Evolutionary conservation across 2,113 vertebrate species (phyloP), one percentile per base, ranked within the genome.

Genomic region (Sinocyclocheilus rhinocerous): DNA sequence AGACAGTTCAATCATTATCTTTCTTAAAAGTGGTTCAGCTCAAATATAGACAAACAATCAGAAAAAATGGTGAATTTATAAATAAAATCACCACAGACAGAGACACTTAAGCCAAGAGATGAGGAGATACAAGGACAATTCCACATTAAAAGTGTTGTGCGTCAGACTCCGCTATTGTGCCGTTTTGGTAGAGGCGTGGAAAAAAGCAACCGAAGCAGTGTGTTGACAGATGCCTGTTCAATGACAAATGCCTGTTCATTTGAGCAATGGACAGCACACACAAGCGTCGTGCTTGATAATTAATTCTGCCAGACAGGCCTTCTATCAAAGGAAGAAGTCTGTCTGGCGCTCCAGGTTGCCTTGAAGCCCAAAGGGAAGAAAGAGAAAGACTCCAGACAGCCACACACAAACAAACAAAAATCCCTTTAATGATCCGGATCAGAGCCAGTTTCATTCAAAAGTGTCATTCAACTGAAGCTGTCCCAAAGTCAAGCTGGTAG

Each of bases 301-400:
- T 78, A 45, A 73, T 73, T 73, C 16, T 3, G 50, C 18, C 76
- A 57, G 50, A 22, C 22, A 78, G 76, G 11, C 12, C 18, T 16
- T 59, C 77, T 39, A 63, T 63, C 55, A 59, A 80, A 80, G 55
- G 20, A 80, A 9, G 55, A 39, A 63, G 33, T 80, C 78, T 63
- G 78, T 63, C 57, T 63, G 57, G 45, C 24, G 13, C 73, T 63
- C 33, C 22, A 63, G 69, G 65, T 72, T 29, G 67, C 92, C 94
- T 94, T 92, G 90, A 93, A 92, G 90, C 89, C 86, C 24, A 86
- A 85, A 7, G 39, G 13, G 70, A 42, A 73, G 39, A 73, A 45
- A 76, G 89, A 92, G 90, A 88, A 92, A 93, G 92, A 84, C 16
- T 81, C 69, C 86, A 89, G 89, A 89, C 86, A 61, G n/a, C n/a